A percentile compares a stretch with the other conserved stretches of the same genome.
phyloP scores from a whole-genome alignment of 1,140 invertebrate genomes.

The Ips nitidus region DNA sequence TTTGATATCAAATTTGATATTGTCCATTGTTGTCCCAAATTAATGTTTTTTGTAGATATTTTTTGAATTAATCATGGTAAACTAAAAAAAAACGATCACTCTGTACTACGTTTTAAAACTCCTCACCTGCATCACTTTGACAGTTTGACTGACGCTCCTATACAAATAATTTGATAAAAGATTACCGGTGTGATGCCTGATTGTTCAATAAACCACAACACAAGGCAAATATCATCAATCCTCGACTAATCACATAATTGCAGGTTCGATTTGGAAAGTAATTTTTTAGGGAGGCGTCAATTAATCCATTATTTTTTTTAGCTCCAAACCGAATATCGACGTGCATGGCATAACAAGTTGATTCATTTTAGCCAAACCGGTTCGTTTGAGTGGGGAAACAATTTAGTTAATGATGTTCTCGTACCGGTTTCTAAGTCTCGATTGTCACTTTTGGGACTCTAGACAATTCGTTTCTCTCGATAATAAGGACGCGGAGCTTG shows the following conservation, averaged over 20 bases:
- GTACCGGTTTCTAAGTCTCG: conserved; percentile 7
- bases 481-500: conserved; percentile 5
- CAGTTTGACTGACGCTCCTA: too few relatives aligned
- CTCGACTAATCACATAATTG: neutral
- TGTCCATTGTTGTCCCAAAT: too few relatives aligned
- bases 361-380: conserved; percentile 7
- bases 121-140: too few relatives aligned
- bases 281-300: conserved; percentile 1
- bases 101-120: too few relatives aligned
- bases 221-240: neutral
- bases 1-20: too few relatives aligned
- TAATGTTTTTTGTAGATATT: too few relatives aligned
- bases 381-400: conserved; percentile 8
- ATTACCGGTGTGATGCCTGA: too few relatives aligned
- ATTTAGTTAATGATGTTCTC: conserved; percentile 20
- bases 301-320: conserved; percentile 5
- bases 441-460: conserved; percentile 13
- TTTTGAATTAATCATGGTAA: too few relatives aligned
- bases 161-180: too few relatives aligned
- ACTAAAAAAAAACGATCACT: too few relatives aligned
- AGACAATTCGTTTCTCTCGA: conserved; percentile 9
- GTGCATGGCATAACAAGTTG: conserved; percentile 13
- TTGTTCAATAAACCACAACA: neutral
- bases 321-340: conserved; percentile 11
- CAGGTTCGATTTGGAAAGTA: neutral